A percentile compares a stretch with the other conserved stretches of the same genome.
Evolutionary conservation across 2,113 vertebrate genomes (phyloP).

Genomic region (Corythaeola cristata): DNA sequence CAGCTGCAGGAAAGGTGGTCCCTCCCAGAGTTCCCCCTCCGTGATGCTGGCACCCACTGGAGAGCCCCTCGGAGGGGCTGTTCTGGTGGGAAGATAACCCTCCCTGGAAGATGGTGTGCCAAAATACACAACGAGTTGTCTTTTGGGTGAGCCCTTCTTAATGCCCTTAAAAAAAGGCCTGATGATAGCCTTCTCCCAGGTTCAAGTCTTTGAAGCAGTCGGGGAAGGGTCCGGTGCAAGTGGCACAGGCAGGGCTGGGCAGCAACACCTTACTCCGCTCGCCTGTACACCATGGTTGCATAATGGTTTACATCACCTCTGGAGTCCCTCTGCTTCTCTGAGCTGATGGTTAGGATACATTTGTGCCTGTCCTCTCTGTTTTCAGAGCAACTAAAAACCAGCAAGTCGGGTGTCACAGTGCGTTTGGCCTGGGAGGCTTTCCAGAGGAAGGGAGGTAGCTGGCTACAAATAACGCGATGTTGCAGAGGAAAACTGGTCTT

Average conservation of each 20-base stretch:
- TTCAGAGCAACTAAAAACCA: not conserved
- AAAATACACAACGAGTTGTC: not conserved
- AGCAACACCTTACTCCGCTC: not conserved
- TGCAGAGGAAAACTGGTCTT: not conserved
- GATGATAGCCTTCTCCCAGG: not conserved
- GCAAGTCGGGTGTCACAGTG: accelerated
- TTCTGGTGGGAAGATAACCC: not conserved
- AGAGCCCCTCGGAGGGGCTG: not conserved
- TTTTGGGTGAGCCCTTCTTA: not conserved
- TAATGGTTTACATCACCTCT: not conserved
- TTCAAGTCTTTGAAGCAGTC: not conserved
- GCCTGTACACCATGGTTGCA: accelerated
- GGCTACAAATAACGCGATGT: not conserved
- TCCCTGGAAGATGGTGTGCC: not conserved
- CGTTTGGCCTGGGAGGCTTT: not conserved
- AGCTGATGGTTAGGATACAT: not conserved
- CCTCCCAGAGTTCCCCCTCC: too few species aligned
- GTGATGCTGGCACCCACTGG: not conserved
- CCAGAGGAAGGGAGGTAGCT: not conserved
- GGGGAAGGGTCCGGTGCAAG: not conserved
- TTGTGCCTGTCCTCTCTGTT: not conserved
- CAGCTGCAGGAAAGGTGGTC: not conserved
- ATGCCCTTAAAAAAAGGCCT: not conserved
- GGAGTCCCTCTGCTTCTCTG: not conserved
- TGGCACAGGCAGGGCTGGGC: not conserved